These are phyloP conservation scores for Hyperoplus lanceolatus DNA, from an alignment of 2,797 vertebrate genomes.

Conservation along the genomic window DNA sequence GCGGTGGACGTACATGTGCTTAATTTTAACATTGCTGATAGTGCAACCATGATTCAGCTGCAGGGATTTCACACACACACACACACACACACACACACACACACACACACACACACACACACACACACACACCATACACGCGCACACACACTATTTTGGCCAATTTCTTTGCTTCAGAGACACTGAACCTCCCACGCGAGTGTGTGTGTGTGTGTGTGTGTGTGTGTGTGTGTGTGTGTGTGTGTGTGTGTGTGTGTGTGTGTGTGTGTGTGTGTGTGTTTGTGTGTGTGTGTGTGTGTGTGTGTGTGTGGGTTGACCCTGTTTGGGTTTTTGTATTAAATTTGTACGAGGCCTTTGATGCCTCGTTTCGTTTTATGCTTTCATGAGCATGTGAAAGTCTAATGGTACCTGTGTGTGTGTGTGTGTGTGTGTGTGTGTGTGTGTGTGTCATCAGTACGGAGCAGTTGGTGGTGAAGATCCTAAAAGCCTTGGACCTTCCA, in stretches of 20 bases:
- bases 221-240: conserved; percentile 40
- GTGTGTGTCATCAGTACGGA: conserved; percentile 84
- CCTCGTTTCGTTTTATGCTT: background rate
- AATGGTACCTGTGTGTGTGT: conserved; percentile 1
- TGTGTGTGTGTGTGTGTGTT: conserved; percentile 49
- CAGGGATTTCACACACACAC: conserved; percentile 42
- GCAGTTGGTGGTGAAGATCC: conserved; percentile 93
- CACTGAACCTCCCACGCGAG: conserved; percentile 50
- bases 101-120: background rate
- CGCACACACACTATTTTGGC: conserved; percentile 16
- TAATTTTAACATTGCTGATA: conserved; percentile 52
- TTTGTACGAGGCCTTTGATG: conserved; percentile 7
- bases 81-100: conserved; percentile 15
- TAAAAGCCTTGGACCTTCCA: conserved; percentile 93
- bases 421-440: conserved; percentile 25
- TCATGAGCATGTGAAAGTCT: conserved; percentile 27
- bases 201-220: conserved; percentile 32
- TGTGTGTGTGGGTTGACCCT: conserved; percentile 50
- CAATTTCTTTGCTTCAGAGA: conserved; percentile 42
- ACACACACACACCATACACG: too few relatives aligned
- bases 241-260: conserved; percentile 27
- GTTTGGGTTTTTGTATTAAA: conserved; percentile 54
- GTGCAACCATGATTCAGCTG: conserved; percentile 58
- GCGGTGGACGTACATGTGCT: conserved; percentile 17
- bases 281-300: conserved; percentile 44